Percentiles rank a stretch among this genome's conserved stretches.
Evolutionary conservation across 2,888 invertebrate genomes (phyloP).

Genomic region (Athrips mouffetella): DNA sequence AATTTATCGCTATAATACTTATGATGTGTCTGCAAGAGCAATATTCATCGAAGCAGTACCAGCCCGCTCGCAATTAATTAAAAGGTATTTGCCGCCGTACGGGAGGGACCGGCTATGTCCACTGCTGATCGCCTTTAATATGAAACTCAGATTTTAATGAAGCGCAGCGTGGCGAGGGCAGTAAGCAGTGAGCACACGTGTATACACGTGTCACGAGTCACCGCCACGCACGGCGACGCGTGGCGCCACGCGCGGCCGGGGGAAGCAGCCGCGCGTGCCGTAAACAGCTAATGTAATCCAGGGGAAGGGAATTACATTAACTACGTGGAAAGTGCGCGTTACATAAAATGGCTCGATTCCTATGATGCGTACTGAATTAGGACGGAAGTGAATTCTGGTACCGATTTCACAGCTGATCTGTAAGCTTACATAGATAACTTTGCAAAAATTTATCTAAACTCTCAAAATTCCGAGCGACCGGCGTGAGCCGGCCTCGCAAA

Average conservation of each 20-base stretch:
- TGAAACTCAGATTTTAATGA: not conserved
- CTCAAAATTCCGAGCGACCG: constrained; percentile 53
- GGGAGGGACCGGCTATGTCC: constrained; percentile 31
- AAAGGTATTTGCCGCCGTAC: constrained; percentile 26
- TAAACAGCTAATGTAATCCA: constrained; percentile 64
- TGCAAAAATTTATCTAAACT: constrained; percentile 71
- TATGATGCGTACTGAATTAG: constrained; percentile 77
- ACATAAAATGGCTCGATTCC: constrained; percentile 79
- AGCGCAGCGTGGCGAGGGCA: constrained; percentile 14
- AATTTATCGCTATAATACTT: constrained; percentile 53
- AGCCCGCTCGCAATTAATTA: constrained; percentile 60
- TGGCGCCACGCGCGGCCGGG: constrained; percentile 21
- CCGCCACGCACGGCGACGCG: too few relatives aligned
- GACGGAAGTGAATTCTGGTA: constrained; percentile 78
- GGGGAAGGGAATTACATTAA: constrained; percentile 73
- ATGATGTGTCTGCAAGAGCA: constrained; percentile 60
- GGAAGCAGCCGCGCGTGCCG: constrained; percentile 27
- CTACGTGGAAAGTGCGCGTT: constrained; percentile 71
- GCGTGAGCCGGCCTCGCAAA: constrained; percentile 51
- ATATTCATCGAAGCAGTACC: constrained; percentile 68
- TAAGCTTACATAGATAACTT: constrained; percentile 74
- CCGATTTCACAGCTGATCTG: constrained; percentile 75
- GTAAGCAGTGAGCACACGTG: too few relatives aligned
- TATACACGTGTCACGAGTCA: too few relatives aligned
- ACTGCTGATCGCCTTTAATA: constrained; percentile 1